Conservation (phyloP, 2,888 invertebrate genomes). For the Drosophila ustulata region DNA sequence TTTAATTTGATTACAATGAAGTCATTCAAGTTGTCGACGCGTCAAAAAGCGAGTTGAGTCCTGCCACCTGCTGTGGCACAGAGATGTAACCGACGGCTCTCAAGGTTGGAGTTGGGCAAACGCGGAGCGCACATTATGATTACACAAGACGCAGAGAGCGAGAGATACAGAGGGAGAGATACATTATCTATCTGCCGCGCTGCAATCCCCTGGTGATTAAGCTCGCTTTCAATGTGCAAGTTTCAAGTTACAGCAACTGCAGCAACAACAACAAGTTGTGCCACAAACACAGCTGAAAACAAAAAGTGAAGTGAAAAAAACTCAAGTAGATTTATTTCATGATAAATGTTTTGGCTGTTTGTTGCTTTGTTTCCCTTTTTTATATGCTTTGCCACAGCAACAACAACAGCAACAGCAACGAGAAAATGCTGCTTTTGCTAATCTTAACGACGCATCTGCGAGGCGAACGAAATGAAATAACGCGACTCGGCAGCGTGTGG, state of each 20-base stretch:
- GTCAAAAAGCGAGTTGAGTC: conserved; percentile 60
- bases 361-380: conserved; percentile 64
- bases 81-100: conserved; percentile 6
- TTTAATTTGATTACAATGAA: conserved; percentile 78
- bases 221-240: conserved; percentile 58
- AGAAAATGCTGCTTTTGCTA: conserved; percentile 58
- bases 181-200: not conserved
- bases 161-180: conserved; percentile 17
- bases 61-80: conserved; percentile 5
- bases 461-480: conserved; percentile 79
- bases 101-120: conserved; percentile 45
- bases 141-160: conserved; percentile 49
- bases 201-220: conserved; percentile 27
- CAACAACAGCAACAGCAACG: conserved; percentile 46
- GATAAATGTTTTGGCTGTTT: conserved; percentile 71
- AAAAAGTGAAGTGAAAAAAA: conserved; percentile 43
- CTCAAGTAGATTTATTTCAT: conserved; percentile 77
- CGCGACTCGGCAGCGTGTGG: conserved; percentile 66
- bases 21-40: conserved; percentile 63
- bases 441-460: conserved; percentile 79
- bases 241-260: conserved; percentile 50
- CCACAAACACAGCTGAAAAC: conserved; percentile 38
- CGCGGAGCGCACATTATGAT: conserved; percentile 34
- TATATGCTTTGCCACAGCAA: conserved; percentile 67
- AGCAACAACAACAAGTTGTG: conserved; percentile 35